phyloP scores from a whole-genome alignment of 2,797 vertebrate genomes.

The Spatula clypeata region DNA sequence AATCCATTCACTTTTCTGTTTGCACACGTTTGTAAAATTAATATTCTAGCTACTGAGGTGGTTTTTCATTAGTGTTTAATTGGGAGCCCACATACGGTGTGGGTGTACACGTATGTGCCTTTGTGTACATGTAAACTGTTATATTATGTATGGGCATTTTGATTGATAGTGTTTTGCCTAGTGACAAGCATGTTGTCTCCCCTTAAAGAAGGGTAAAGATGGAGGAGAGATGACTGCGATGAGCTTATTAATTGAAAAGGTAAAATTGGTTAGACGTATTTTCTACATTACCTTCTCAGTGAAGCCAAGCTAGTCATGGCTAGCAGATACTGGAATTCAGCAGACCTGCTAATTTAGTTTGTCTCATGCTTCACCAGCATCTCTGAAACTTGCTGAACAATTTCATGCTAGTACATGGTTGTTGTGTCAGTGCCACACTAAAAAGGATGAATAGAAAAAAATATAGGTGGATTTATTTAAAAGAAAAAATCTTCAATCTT shows the following conservation, averaged over 20 bases:
- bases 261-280: background rate
- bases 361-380: background rate
- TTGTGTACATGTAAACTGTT: background rate
- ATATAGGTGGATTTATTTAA: background rate
- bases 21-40: background rate
- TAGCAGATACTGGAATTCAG: background rate
- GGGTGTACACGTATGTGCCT: background rate
- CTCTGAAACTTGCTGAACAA: background rate
- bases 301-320: background rate
- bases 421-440: background rate
- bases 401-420: background rate
- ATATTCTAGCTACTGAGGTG: background rate
- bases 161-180: background rate
- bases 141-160: background rate
- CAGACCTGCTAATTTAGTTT: background rate
- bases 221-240: background rate
- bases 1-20: background rate
- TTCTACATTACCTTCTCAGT: background rate
- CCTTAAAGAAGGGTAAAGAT: background rate
- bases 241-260: background rate
- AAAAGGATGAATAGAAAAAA: slow-evolving; percentile 23
- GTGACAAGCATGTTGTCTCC: background rate
- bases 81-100: background rate
- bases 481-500: background rate
- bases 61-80: background rate